phyloP scores from a whole-genome alignment of 2,797 vertebrate species.

The Mormyrops boulengeri region DNA sequence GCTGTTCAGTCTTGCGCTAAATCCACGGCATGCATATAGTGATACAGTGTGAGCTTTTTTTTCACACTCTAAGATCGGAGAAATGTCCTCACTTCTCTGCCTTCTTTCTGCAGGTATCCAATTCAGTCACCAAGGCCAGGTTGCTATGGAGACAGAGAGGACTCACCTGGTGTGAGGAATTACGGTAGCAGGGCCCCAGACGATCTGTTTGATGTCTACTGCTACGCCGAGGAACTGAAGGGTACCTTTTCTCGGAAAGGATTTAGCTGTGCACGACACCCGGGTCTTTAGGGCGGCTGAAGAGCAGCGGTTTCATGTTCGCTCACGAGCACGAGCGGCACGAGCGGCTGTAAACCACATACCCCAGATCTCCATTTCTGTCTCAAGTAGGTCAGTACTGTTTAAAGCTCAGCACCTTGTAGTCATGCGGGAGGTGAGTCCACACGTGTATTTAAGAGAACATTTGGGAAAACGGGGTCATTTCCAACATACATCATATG shows the following conservation, averaged over 20 bases:
- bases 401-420: not conserved
- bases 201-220: constrained; percentile 89
- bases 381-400: constrained; percentile 16
- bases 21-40: constrained; percentile 49
- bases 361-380: constrained; percentile 21
- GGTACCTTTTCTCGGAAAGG: constrained; percentile 53
- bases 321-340: constrained; percentile 21
- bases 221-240: constrained; percentile 75
- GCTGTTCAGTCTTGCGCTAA: constrained; percentile 51
- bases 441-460: not conserved
- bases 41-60: constrained; percentile 33
- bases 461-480: not conserved
- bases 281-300: constrained; percentile 25
- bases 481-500: not conserved
- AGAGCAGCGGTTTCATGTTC: too few relatives aligned
- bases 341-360: constrained; percentile 30
- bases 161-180: constrained; percentile 86
- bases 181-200: constrained; percentile 72
- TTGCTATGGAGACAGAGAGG: constrained; percentile 90
- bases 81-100: constrained; percentile 40
- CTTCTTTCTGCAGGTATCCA: constrained; percentile 70
- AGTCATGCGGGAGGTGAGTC: not conserved
- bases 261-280: constrained; percentile 33
- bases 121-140: constrained; percentile 90
- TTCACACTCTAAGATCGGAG: constrained; percentile 18